Percentiles rank a stretch among this genome's conserved stretches.
These are phyloP conservation scores for Synanthedon andrenaeformis DNA, from an alignment of 2,888 invertebrate genomes.

Conservation along the genomic window DNA sequence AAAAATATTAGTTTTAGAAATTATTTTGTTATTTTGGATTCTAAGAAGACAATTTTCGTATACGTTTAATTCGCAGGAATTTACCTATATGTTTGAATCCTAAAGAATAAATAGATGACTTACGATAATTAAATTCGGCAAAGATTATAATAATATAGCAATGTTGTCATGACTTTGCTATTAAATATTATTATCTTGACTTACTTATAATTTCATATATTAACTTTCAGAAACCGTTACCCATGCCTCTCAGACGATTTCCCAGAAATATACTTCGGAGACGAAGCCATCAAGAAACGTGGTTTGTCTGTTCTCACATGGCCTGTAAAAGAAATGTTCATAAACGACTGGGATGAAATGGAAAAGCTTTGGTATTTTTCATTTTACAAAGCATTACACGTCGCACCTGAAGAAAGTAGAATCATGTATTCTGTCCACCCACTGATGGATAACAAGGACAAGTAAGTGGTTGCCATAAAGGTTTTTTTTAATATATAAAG, in stretches of 20 bases:
- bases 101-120: no score
- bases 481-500: background rate
- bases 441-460: slow-evolving; percentile 81
- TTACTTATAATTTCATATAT: slow-evolving; percentile 20
- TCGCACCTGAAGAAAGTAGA: slow-evolving; percentile 85
- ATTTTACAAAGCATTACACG: slow-evolving; percentile 84
- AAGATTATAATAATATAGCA: no score
- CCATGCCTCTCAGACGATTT: slow-evolving; percentile 29
- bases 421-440: slow-evolving; percentile 86
- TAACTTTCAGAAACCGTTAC: slow-evolving; percentile 67
- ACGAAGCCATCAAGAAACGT: slow-evolving; percentile 69
- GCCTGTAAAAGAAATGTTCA: slow-evolving; percentile 82
- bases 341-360: slow-evolving; percentile 89
- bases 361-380: slow-evolving; percentile 91
- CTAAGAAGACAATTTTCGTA: no score
- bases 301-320: slow-evolving; percentile 72
- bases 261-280: slow-evolving; percentile 67
- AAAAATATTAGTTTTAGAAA: no score
- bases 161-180: no score
- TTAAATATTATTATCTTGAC: no score
- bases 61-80: no score
- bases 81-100: no score
- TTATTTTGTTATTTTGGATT: no score
- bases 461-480: slow-evolving; percentile 20
- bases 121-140: no score